Base-by-base conservation (phyloP, 92 coral and sea anemone species). In the Epizoanthus ramosus region DNA sequence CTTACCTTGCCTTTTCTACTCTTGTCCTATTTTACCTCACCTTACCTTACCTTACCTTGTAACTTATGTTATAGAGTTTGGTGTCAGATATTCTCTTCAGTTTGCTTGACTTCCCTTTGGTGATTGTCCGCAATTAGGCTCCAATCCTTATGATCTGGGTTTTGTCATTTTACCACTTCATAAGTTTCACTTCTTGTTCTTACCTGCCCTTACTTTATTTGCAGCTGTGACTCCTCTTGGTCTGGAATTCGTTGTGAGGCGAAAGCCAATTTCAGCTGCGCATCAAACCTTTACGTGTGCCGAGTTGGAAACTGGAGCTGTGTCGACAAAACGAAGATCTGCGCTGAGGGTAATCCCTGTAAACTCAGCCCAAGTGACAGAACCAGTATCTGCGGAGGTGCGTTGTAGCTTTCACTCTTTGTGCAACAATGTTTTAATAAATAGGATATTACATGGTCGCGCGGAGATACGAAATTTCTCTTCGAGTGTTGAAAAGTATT, bases 221-320 rank as follows among this genome's bases (percentile, higher is more conserved):
- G 60, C 67, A 89, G 93, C 17, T 90, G 93, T n/a, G 15, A 63
- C 13, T 47, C 17, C 4, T 87, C 88, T 25, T 90, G 93, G 93
- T 67, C 73, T 37, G 90, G 90, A 0, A 83, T 86, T 31, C 91
- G 98, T 15, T 93, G 98, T 52, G 74, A 91, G n/a, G 79, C 81
- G 71, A 91, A 79, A 63, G 58, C 87, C 45, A 90, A 85, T 52
- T 93, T 92, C 73, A 28, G 85, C 6, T 93, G 98, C 45, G 59
- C 75, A 8, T 45, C 85, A 3, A 65, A 47, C 25, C 58, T 33
- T 39, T 68, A 86, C 28, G 83, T 59, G 10, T 93, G 98, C 57
- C 84, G 81, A 58, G 80, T 87, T 57, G 90, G 92, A 16, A 58
- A 81, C 84, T 91, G 93, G 95, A 84, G 84, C 88, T 93, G 98